Evolutionary conservation across 2,797 vertebrate genomes (phyloP), one percentile per base, ranked within the genome.

Genomic region (Anguilla anguilla): DNA sequence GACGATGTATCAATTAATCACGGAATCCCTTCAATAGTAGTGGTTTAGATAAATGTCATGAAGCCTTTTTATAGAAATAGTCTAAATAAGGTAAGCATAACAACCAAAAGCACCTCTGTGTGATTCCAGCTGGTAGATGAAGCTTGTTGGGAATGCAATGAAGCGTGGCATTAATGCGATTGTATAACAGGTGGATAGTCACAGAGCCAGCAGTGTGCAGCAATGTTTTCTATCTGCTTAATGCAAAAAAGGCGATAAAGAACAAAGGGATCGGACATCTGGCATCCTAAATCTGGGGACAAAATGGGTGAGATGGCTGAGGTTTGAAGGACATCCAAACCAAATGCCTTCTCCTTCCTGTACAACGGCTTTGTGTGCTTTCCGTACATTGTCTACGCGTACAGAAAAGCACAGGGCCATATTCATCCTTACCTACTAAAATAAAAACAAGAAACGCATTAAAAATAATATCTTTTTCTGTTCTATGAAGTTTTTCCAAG

Each of bases 161-260:
- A 74, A 53, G 84, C 90, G 89, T 87, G 90, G 88, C 90, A 84
- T 87, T 90, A 90, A 90, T 86, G 88, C 67, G 64, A 85, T 90
- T 91, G 91, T 91, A 95, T 95, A 96, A 96, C 95, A 96, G 95
- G 96, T 96, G 95, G 94, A 93, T 92, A 81, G 51, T 92, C 91
- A 91, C 35, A 89, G 93, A 93, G 84, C 89, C 89, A 91, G 89
- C 91, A 83, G 55, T 86, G 88, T 57, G 87, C 90, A 64, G 88
- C n/a, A 89, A 88, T 87, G 91, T 91, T 88, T 86, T 83, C 82
- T 83, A 88, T 91, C 91, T 83, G 85, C 89, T 91, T 85, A 51
- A 92, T 84, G 90, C 87, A 89, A 86, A 91, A 91, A 92, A 88
- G 89, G 89, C 92, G 91, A 64, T 87, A 91, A 92, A 92, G 92